A percentile compares a stretch with the other conserved stretches of the same genome.
phyloP scores from a whole-genome alignment of 1,140 invertebrate species.

The Tetragonula clypearis region DNA sequence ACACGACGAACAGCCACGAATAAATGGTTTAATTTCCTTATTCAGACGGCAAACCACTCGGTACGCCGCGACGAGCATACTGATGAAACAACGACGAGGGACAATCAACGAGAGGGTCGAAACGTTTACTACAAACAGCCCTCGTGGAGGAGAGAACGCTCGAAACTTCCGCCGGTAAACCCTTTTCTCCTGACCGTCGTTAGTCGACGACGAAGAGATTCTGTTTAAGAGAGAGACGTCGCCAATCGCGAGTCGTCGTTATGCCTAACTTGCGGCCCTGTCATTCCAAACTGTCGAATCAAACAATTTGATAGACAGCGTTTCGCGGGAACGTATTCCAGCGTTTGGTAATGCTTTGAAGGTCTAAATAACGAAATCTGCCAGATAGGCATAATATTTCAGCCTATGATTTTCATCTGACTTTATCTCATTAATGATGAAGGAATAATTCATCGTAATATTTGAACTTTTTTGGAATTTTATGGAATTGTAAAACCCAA shows the following conservation, averaged over 20 bases:
- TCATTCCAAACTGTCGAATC: neutral
- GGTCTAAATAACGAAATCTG: too few relatives aligned
- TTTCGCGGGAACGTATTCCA: too few relatives aligned
- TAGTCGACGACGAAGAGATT: slow-evolving; percentile 26
- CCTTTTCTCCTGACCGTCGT: slow-evolving; percentile 43
- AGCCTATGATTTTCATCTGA: too few relatives aligned
- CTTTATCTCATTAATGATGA: too few relatives aligned
- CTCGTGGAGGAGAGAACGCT: slow-evolving; percentile 39
- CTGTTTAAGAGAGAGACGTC: neutral
- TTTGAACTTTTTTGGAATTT: too few relatives aligned
- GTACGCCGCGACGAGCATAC: slow-evolving; percentile 48
- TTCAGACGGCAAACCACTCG: slow-evolving; percentile 55
- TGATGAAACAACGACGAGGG: slow-evolving; percentile 61
- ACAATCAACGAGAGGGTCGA: slow-evolving; percentile 58
- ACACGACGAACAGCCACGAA: slow-evolving; percentile 33
- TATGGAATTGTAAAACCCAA: too few relatives aligned
- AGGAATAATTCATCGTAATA: too few relatives aligned
- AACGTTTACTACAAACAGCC: slow-evolving; percentile 64
- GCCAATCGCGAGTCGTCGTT: neutral
- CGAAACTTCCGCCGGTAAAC: slow-evolving; percentile 58
- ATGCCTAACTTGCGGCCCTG: neutral
- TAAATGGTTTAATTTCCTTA: slow-evolving; percentile 66
- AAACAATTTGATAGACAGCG: neutral
- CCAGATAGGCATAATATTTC: too few relatives aligned
- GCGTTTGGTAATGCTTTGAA: neutral